Conservation (phyloP, 1,140 invertebrate genomes). For the Parasteatoda tepidariorum region DNA sequence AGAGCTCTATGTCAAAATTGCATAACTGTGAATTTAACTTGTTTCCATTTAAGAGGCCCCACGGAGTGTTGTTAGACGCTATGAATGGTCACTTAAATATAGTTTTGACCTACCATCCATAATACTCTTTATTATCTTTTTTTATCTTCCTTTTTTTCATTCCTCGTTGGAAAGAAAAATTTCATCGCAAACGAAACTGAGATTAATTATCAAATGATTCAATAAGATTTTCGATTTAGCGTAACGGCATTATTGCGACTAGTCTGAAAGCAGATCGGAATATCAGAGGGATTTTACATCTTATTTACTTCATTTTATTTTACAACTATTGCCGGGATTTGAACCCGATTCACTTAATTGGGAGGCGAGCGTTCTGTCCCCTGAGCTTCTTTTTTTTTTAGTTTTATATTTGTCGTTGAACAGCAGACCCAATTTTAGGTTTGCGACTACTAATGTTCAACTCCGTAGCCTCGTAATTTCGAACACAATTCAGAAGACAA, state of each 20-base stretch:
- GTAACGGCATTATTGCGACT: neutral
- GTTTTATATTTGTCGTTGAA: no score
- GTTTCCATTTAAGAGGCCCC: neutral
- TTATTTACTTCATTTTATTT: neutral
- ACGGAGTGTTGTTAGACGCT: neutral
- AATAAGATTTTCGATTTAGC: neutral
- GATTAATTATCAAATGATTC: neutral
- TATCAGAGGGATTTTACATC: neutral
- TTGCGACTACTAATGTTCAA: no score
- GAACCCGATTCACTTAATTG: no score
- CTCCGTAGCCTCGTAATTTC: no score
- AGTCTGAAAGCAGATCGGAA: neutral
- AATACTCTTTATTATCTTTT: neutral
- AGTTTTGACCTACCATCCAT: slow-evolving; percentile 19
- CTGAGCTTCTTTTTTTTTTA: no score
- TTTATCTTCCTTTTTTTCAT: neutral
- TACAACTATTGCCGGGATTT: no score
- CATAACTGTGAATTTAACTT: slow-evolving; percentile 7
- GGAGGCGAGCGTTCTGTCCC: no score
- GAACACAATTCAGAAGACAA: no score
- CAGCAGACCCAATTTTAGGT: no score
- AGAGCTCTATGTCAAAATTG: slow-evolving; percentile 41
- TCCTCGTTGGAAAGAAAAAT: neutral
- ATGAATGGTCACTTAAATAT: slow-evolving; percentile 37
- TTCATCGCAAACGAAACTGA: neutral